Evolutionary conservation across 2,797 vertebrate species (phyloP), one percentile per base, ranked within the genome.

Genomic region (Rhinophrynus dorsalis): DNA sequence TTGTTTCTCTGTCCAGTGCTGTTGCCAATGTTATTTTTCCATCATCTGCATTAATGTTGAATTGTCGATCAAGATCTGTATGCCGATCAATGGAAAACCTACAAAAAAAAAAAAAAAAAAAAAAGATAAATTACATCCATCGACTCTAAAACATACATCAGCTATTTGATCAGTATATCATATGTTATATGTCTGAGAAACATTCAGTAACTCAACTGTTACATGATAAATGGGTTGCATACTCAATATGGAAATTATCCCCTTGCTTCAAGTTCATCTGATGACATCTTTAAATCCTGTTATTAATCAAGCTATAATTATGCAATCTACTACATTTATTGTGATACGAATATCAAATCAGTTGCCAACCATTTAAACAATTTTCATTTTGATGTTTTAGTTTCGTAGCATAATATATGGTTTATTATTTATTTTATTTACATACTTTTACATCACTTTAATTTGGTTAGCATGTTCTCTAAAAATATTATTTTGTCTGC

Each of bases 71-170:
- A 79, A 99, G 90, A 86, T 99, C 97, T 12, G 96, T 99, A 77
- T 98, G 95, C 2, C 97, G 94, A 85, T 99, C 96, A 17, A 99
- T 99, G 82, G 95, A 96, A 88, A 98, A 99, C 91, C 97, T 99
- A 52, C 23, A 24, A 30, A 50, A 13, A 80, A 56, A 81, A 83
- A 80, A 27, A n/a, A n/a, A n/a, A n/a, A n/a, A n/a, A 24, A 87
- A 0, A 79, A 74, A 83, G 17, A 85, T 5, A 5, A 77, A 60
- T 74, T 79, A 76, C 86, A 74, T 85, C 77, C 68, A 42, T 57
- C 54, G 59, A 71, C 63, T 75, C 67, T 58, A 78, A 75, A 67
- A 23, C 26, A 67, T n/a, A 57, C 79, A 77, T 81, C 82, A 78
- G 77, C 9, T 1, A 78, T 74, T 75, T 78, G 74, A 71, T 82